Conservation (phyloP, 2,888 invertebrate genomes). For the Acleris emargana region DNA sequence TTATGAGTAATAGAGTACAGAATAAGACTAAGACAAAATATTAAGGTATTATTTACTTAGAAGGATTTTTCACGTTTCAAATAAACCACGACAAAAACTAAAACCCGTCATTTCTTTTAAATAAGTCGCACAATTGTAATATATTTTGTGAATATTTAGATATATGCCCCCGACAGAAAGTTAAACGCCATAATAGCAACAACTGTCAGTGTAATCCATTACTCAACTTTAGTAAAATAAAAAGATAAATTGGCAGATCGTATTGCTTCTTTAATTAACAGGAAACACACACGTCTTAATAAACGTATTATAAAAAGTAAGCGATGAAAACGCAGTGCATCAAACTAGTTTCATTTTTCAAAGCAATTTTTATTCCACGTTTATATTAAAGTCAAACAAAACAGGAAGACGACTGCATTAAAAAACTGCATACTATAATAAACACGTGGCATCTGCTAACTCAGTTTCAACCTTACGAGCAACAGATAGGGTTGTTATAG, state of each 20-base stretch:
- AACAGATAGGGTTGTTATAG: background rate
- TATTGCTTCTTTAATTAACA: no score
- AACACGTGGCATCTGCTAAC: background rate
- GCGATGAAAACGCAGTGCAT: slow-evolving; percentile 11
- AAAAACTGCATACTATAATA: slow-evolving; percentile 29
- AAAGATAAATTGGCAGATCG: background rate
- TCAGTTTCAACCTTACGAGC: background rate
- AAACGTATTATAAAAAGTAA: background rate
- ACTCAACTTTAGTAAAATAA: background rate
- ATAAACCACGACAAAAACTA: no score
- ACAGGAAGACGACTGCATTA: slow-evolving; percentile 32
- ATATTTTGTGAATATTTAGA: no score
- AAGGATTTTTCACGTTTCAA: no score
- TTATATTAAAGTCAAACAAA: slow-evolving; percentile 16
- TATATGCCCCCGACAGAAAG: no score
- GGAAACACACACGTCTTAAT: background rate
- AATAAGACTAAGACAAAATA: no score
- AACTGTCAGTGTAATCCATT: no score
- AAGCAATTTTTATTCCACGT: slow-evolving; percentile 20
- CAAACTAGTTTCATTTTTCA: slow-evolving; percentile 22
- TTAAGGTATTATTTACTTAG: no score
- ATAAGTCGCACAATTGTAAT: no score
- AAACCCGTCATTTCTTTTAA: no score
- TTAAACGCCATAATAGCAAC: no score
- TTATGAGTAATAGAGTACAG: no score